Conservation (phyloP, 1,140 invertebrate genomes). For the Eufriesea mexicana region DNA sequence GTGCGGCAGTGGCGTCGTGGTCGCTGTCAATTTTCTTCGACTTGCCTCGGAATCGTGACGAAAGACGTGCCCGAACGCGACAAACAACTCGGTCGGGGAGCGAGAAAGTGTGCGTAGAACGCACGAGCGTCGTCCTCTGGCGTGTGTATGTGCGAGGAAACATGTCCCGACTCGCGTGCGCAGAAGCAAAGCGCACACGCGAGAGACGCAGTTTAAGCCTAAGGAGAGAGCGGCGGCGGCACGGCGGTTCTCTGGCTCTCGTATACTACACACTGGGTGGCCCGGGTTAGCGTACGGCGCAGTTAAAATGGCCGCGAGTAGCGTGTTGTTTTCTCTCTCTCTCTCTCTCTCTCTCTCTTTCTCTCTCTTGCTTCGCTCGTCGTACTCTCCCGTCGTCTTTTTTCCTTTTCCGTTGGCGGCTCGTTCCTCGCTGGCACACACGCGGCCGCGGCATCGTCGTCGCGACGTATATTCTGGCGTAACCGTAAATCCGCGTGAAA, state of each 20-base stretch:
- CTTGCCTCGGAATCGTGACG: not conserved
- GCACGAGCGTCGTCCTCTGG: conserved; percentile 15
- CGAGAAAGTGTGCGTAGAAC: conserved; percentile 43
- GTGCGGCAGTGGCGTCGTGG: not conserved
- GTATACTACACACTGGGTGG: conserved; percentile 64
- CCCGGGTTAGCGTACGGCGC: conserved; percentile 63
- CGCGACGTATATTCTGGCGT: not conserved
- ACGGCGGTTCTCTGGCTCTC: conserved; percentile 44
- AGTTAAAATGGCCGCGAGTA: conserved; percentile 69
- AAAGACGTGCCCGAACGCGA: conserved; percentile 19
- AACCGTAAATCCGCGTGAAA: not conserved
- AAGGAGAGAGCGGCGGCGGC: conserved; percentile 38
- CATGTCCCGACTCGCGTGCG: conserved; percentile 55
- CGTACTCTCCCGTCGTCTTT: not conserved
- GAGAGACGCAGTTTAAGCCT: conserved; percentile 63
- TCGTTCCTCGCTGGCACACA: conserved; percentile 19
- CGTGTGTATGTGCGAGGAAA: conserved; percentile 17
- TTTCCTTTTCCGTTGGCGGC: conserved; percentile 13
- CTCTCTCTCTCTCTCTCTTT: not conserved
- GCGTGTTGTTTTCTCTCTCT: conserved; percentile 48
- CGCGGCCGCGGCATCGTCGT: not conserved
- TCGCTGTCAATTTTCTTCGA: conserved; percentile 17
- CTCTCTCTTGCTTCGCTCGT: not conserved
- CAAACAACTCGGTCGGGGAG: conserved; percentile 17
- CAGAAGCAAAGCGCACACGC: conserved; percentile 62